These are phyloP conservation scores for Urocolius indicus DNA, from an alignment of 2,113 vertebrate genomes.

Conservation along the genomic window DNA sequence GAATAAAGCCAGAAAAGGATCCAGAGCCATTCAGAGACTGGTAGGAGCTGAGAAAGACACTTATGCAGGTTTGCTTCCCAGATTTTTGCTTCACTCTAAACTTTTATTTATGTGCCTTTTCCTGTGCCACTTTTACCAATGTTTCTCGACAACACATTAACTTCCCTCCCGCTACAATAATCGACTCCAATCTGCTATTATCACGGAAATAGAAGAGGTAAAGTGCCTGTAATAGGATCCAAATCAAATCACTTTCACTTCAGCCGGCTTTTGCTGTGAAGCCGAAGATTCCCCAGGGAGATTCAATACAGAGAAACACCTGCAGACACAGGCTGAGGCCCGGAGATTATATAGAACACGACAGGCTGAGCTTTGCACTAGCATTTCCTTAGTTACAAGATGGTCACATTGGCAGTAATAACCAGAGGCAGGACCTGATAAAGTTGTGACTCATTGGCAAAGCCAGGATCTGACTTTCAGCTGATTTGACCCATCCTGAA, in stretches of 20 bases:
- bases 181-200: slow-evolving; percentile 89
- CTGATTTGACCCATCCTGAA: slow-evolving; percentile 60
- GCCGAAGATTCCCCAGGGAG: slow-evolving; percentile 83
- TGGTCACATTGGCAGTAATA: slow-evolving; percentile 74
- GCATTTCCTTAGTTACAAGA: slow-evolving; percentile 75
- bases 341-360: slow-evolving; percentile 79
- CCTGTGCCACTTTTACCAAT: slow-evolving; percentile 77
- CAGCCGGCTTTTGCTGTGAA: slow-evolving; percentile 83
- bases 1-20: background rate
- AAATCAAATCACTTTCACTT: slow-evolving; percentile 91
- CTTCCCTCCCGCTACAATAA: slow-evolving; percentile 87
- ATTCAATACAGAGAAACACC: slow-evolving; percentile 85
- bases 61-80: slow-evolving; percentile 8
- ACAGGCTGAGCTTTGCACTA: slow-evolving; percentile 76
- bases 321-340: slow-evolving; percentile 82
- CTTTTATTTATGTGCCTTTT: slow-evolving; percentile 77
- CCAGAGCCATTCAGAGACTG: background rate
- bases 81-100: slow-evolving; percentile 67
- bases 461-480: slow-evolving; percentile 59
- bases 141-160: slow-evolving; percentile 87
- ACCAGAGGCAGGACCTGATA: slow-evolving; percentile 79
- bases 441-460: slow-evolving; percentile 73
- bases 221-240: slow-evolving; percentile 88
- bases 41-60: background rate
- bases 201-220: slow-evolving; percentile 88